Conservation (phyloP, 2,888 invertebrate genomes). For the Cantharis flavilabris region DNA sequence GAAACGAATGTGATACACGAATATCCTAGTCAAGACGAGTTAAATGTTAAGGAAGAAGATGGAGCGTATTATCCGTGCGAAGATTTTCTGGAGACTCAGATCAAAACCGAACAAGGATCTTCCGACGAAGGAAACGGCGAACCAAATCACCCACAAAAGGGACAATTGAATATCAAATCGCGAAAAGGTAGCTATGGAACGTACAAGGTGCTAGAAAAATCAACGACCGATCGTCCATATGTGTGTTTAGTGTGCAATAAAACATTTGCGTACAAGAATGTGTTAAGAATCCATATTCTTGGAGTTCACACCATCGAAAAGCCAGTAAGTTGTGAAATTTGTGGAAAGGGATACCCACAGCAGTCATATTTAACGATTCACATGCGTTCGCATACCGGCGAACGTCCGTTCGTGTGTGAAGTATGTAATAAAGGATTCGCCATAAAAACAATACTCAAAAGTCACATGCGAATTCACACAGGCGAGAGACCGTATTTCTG, state of each 20-base stretch:
- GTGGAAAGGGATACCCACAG: conserved; percentile 25
- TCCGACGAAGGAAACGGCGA: neutral
- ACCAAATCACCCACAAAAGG: neutral
- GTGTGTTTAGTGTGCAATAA: conserved; percentile 19
- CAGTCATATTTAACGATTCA: conserved; percentile 21
- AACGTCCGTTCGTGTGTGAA: conserved; percentile 22
- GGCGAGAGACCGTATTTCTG: conserved; percentile 23
- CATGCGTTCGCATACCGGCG: conserved; percentile 29
- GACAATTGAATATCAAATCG: neutral
- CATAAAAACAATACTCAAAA: conserved; percentile 19
- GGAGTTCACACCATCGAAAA: conserved; percentile 23
- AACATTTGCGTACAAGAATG: conserved; percentile 26
- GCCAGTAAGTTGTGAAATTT: conserved; percentile 23
- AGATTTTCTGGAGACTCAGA: neutral
- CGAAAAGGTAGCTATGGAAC: neutral
- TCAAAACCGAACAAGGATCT: neutral
- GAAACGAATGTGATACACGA: neutral
- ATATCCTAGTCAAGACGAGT: neutral
- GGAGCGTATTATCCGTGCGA: neutral
- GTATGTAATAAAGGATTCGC: conserved; percentile 22
- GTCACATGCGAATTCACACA: conserved; percentile 26
- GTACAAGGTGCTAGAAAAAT: neutral
- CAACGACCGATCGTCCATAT: conserved; percentile 4
- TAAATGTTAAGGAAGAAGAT: neutral
- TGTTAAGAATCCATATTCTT: conserved; percentile 22